Base-by-base conservation (phyloP, 2,888 invertebrate genomes). In the Drosophila prostipennis region DNA sequence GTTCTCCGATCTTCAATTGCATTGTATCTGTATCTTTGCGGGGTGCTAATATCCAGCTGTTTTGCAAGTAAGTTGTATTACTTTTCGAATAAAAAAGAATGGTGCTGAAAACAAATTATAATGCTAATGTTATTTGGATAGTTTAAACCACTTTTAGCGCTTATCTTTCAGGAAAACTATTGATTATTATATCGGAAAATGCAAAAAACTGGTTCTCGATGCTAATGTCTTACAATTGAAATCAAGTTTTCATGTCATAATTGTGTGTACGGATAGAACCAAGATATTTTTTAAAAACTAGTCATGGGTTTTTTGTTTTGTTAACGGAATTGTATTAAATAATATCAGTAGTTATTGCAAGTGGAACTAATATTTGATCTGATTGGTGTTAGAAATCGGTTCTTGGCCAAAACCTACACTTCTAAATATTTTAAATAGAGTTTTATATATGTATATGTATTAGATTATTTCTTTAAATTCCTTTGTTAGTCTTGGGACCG, bases 181-280 rank as follows among this genome's bases (percentile, higher is more conserved):
- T 6, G 1, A 23, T 43, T 43, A 13, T 26, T n/a, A 45, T n/a
- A 26, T n/a, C 26, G 45, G 45, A n/a, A 45, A 45, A 29, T 19
- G 7, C 45, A 45, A 45, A 45, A 26, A 45, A 45, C 45, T n/a
- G 26, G 45, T 45, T 45, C n/a, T 26, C 23, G n/a, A 45, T n/a
- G n/a, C 8, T n/a, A 4, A n/a, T 26, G 1, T 8, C 26, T 8
- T 43, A 23, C 11, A 23, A 43, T 10, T 1, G 13, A 43, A 43
- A 23, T 43, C 43, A 6, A 43, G 43, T 43, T 43, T 43, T 13
- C 11, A 23, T 43, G 26, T 6, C 11, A 13, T 43, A 6, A 43
- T 7, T n/a, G 32, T 48, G 14, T 23, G 23, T 19, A 2, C 8
- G 19, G 42, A 23, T 19, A 13, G 19, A 5, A 19, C 10, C 3